Evolutionary conservation across 2,888 invertebrate genomes (phyloP), one percentile per base, ranked within the genome.

Genomic region (Chymomyza amoena): DNA sequence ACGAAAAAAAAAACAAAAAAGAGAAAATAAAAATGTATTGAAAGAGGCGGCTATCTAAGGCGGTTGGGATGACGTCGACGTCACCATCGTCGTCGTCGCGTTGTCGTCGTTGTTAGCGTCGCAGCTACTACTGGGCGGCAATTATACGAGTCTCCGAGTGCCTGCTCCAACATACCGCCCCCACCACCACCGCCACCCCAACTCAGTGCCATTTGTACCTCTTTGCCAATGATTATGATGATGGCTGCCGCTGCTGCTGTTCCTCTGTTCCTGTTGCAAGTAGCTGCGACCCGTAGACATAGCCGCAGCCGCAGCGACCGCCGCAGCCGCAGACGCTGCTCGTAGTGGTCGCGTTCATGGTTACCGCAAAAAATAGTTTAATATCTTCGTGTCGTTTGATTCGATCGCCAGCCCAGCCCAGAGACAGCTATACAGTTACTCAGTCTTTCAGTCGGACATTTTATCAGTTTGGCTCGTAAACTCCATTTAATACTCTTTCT

Each of bases 281-380:
- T 68, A 63, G 52, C 63, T 25, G 50, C 52, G 54, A 66, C 63
- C 54, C 69, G 56, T 68, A 59, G 60, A 28, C 67, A 64, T 70
- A 64, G 65, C 69, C 69, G 63, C 54, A 15, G 54, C 25, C 54
- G 36, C 60, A 52, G 50, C 39, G 32, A 32, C 61, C 18, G 57
- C 5, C 52, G 51, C 65, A 36, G 57, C 57, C 59, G 36, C 51
- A 20, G 69, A 60, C 69, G 65, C 68, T 25, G 57, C 57, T 57
- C 90, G 89, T 90, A 87, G 90, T 88, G 91, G 90, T 91, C 90
- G 91, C 90, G 90, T 91, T 90, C 89, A 89, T 90, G 89, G 89
- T 90, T 90, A 91, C 91, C 91, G 89, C 91, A 90, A 91, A 90
- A 91, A 91, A 90, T 91, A 89, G 90, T 91, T 91, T 91, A 91